A percentile compares a stretch with the other conserved stretches of the same genome.
Conservation (phyloP, 2,113 vertebrate genomes). For the Poeciliopsis turrubarensis region DNA sequence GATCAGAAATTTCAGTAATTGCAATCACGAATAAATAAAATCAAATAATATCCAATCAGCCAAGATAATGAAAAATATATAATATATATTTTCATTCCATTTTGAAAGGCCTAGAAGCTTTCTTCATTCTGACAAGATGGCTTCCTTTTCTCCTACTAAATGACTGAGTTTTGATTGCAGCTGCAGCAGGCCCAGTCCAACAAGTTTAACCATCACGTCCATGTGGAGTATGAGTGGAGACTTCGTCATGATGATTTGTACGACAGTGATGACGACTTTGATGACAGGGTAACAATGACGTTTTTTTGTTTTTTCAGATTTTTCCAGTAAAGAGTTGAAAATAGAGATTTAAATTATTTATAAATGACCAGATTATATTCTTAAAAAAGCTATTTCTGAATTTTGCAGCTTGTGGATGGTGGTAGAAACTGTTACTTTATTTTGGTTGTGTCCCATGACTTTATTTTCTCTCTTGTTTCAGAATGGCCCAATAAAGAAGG, state of each 20-base stretch:
- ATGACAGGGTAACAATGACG: conserved; percentile 55
- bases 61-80: neutral
- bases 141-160: neutral
- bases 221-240: conserved; percentile 74
- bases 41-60: neutral
- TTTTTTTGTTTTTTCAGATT: too few relatives aligned
- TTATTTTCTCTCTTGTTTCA: conserved; percentile 22
- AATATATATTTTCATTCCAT: neutral
- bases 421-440: too few relatives aligned
- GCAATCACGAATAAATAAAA: neutral
- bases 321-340: too few relatives aligned
- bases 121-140: neutral
- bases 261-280: conserved; percentile 68
- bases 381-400: too few relatives aligned
- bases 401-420: too few relatives aligned
- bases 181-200: conserved; percentile 62
- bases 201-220: conserved; percentile 63
- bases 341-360: too few relatives aligned
- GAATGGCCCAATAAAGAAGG: conserved; percentile 68
- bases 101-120: neutral
- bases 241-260: conserved; percentile 64
- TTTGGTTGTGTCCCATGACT: too few relatives aligned
- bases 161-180: conserved; percentile 27
- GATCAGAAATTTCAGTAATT: neutral
- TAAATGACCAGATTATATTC: too few relatives aligned